These are phyloP conservation scores for Rhingia campestris DNA, from an alignment of 2,888 invertebrate genomes.

Conservation along the genomic window DNA sequence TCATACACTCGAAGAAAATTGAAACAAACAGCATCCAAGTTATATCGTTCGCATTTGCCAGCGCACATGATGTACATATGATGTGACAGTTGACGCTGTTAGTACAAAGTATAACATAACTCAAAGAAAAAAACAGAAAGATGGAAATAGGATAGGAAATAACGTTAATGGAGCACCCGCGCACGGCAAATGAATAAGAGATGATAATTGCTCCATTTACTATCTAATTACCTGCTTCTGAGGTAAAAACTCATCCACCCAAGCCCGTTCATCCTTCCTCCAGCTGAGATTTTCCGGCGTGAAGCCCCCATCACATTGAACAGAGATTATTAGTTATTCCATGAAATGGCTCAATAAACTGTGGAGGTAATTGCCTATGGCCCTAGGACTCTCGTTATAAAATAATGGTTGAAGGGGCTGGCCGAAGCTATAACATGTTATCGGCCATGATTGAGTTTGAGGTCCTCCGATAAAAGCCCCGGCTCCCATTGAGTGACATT, in stretches of 20 bases:
- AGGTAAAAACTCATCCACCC: slow-evolving; percentile 19
- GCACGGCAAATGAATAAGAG: slow-evolving; percentile 55
- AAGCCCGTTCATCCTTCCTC: not conserved
- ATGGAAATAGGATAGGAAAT: slow-evolving; percentile 56
- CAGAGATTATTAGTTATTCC: slow-evolving; percentile 47
- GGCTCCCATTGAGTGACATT: slow-evolving; percentile 57
- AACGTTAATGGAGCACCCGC: slow-evolving; percentile 34
- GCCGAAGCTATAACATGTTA: slow-evolving; percentile 10
- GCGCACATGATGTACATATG: slow-evolving; percentile 45
- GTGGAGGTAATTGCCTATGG: slow-evolving; percentile 51
- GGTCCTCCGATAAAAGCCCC: slow-evolving; percentile 41
- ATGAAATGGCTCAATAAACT: slow-evolving; percentile 61
- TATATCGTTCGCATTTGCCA: slow-evolving; percentile 43
- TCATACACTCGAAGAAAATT: slow-evolving; percentile 18
- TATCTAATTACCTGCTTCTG: slow-evolving; percentile 61
- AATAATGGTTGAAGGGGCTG: slow-evolving; percentile 13
- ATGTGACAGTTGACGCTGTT: slow-evolving; percentile 48
- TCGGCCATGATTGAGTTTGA: slow-evolving; percentile 34
- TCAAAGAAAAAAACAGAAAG: slow-evolving; percentile 1
- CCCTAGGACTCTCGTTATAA: slow-evolving; percentile 1
- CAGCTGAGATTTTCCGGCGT: slow-evolving; percentile 21
- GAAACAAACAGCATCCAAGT: slow-evolving; percentile 47
- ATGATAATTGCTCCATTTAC: slow-evolving; percentile 70
- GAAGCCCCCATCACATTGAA: slow-evolving; percentile 10
- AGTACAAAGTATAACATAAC: slow-evolving; percentile 1